phyloP scores from a whole-genome alignment of 2,888 invertebrate genomes.

The Pogonocherus hispidulus region DNA sequence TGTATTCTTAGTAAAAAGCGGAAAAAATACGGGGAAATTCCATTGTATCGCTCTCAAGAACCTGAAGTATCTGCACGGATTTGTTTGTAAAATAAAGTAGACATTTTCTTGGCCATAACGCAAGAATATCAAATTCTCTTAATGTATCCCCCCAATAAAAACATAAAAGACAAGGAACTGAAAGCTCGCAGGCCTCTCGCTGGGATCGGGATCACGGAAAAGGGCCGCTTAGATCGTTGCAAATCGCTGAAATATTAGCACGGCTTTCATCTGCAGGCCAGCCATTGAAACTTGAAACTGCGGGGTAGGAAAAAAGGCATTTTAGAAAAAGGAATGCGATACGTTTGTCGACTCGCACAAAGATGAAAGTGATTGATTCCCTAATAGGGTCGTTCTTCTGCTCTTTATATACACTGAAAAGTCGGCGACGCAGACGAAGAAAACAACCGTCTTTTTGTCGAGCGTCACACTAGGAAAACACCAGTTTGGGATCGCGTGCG shows the following conservation, averaged over 20 bases:
- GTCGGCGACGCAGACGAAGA: constrained; percentile 19
- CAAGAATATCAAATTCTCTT: constrained; percentile 40
- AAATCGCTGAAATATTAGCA: constrained; percentile 62
- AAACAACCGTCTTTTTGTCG: constrained; percentile 17
- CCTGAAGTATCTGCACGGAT: not conserved
- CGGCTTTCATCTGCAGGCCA: constrained; percentile 60
- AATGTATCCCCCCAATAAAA: constrained; percentile 42
- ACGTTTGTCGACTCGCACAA: constrained; percentile 52
- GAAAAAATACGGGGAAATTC: not conserved
- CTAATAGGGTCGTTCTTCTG: constrained; percentile 50
- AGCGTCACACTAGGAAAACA: constrained; percentile 16
- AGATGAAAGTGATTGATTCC: constrained; percentile 60
- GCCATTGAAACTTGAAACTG: constrained; percentile 60
- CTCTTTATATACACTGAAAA: constrained; percentile 39
- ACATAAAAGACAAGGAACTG: constrained; percentile 45
- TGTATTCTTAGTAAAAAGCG: not conserved
- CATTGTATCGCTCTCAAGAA: not conserved
- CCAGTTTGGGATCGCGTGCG: not conserved
- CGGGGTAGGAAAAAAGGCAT: constrained; percentile 55
- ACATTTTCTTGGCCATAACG: not conserved
- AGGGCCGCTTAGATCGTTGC: constrained; percentile 51
- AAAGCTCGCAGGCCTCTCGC: constrained; percentile 41
- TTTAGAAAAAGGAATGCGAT: constrained; percentile 56
- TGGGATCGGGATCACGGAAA: constrained; percentile 38
- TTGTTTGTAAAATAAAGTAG: not conserved